Base-by-base conservation (phyloP, 2,113 vertebrate genomes). In the Vidua macroura region DNA sequence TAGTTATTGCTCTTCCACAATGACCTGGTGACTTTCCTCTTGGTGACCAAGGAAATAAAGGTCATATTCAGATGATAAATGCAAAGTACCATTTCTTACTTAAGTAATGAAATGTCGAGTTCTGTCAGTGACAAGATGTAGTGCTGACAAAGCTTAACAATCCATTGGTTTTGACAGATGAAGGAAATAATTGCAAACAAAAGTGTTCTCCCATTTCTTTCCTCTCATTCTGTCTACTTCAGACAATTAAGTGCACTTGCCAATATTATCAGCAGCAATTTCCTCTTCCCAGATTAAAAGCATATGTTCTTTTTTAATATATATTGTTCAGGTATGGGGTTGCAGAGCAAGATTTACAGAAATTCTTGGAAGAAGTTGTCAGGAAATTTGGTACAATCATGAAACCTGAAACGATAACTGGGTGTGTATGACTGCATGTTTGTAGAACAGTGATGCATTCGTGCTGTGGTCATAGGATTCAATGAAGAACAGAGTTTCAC, bases 361-460 rank as follows among this genome's bases (percentile, higher is more conserved):
- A 81, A 21, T 53, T 56, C 37, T 69, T 37, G 48, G 48, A 70
- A 70, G n/a, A 25, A 27, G 3, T 37, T 77, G 23, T 72, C 82
- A 39, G 35, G 86, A 84, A 92, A 84, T 70, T 52, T 52, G 64
- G 46, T 25, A 25, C 28, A 49, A 28, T 86, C 69, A 25, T 20
- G 80, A 83, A 92, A 77, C 31, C 59, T 46, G 51, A 68, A 93
- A 46, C 35, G 64, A 4, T 46, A n/a, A 37, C 12, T 77, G 28
- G 7, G 30, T 55, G 63, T 63, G n/a, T 69, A 22, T 0, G 0
- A 12, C 55, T 66, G 15, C 1, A 0, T 52, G 43, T 58, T 77
- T 77, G 33, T 46, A 53, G 31, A 62, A 44, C 37, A 76, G 6
- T 48, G 48, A 13, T 68, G n/a, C 24, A 4, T 90, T 90, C 53